A percentile compares a stretch with the other conserved stretches of the same genome.
Evolutionary conservation across 2,113 vertebrate species (phyloP).

Genomic region (Tamias sibiricus): DNA sequence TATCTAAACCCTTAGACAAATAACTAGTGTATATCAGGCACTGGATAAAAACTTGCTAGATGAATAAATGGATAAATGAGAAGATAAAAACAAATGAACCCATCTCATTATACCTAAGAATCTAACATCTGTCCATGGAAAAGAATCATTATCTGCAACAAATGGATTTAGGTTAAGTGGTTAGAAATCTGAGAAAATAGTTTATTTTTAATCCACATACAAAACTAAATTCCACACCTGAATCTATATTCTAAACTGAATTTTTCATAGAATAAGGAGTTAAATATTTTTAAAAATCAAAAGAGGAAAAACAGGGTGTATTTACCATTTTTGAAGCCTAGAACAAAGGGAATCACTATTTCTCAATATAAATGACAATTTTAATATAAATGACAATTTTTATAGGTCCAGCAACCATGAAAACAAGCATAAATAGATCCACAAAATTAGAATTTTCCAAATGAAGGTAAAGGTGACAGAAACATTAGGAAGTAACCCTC

Average conservation of each 20-base stretch:
- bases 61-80: background rate
- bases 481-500: too few relatives aligned
- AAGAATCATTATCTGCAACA: background rate
- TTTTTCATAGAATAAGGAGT: slow-evolving; percentile 14
- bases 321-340: background rate
- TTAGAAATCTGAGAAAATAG: background rate
- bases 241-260: background rate
- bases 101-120: background rate
- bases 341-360: background rate
- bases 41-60: background rate
- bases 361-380: background rate
- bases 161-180: background rate
- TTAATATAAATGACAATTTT: background rate
- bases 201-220: background rate
- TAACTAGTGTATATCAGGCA: background rate
- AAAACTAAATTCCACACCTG: background rate
- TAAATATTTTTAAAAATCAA: background rate
- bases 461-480: background rate
- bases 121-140: background rate
- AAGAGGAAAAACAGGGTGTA: background rate
- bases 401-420: background rate
- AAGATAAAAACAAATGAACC: background rate
- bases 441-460: background rate
- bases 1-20: background rate
- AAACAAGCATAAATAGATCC: background rate